Base-by-base conservation (phyloP, 2,888 invertebrate species). In the Strigamia maritima region DNA sequence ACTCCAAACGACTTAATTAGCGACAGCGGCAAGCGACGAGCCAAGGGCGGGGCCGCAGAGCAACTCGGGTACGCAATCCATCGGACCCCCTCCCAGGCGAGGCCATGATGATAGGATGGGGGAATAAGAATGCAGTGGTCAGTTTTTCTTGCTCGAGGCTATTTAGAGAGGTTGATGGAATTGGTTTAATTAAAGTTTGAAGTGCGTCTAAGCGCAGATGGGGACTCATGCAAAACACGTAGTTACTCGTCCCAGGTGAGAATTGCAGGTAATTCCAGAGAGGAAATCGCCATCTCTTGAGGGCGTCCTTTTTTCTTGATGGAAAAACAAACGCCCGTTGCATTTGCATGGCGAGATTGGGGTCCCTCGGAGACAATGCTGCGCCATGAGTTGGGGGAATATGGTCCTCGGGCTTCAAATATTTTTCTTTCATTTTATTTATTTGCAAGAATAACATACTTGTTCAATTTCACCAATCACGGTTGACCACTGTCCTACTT, bases 1-100 rank as follows among this genome's bases (percentile, higher is more conserved):
- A 75, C 75, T 75, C 75, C 75, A 75, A 75, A 75, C 75, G 75
- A 75, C 75, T 75, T 75, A 75, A 75, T 75, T 75, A 75, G 75
- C 75, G 75, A 35, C 75, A 31, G 75, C 75, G 75, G 38, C 75
- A 31, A 75, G 75, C 75, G 75, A 38, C 75, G 75, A 35, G 38
- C 35, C 35, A 38, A 38, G 75, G 75, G 35, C 38, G 35, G 75
- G 75, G 75, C 75, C 38, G 75, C 22, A 31, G 74, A 31, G 31
- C 31, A 31, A 74, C 74, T 74, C 74, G 74, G 38, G 40, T 40
- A 35, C 28, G 65, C 65, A 65, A 75, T 75, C 75, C 75, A 35
- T 40, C 75, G 65, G 75, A 75, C 75, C 75, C 75, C 75, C 75
- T 75, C 75, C 75, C 65, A 65, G 65, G 65, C 65, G 28, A 65